A percentile compares a stretch with the other conserved stretches of the same genome.
Evolutionary conservation across 2,888 invertebrate species (phyloP).

Genomic region (Ganaspis brasiliensis): DNA sequence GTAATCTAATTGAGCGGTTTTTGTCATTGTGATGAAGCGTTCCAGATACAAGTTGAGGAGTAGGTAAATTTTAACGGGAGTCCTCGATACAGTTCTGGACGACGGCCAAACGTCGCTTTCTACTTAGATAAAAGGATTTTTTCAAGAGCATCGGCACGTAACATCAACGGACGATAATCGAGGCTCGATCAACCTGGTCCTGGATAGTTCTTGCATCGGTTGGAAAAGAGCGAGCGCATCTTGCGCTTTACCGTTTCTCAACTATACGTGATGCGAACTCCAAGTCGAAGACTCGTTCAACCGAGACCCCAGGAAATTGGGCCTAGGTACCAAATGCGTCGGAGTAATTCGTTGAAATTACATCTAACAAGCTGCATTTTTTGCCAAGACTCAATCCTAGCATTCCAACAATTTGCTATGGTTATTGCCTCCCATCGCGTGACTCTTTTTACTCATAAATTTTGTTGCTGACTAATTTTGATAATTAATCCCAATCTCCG

Average conservation of each 20-base stretch:
- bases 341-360: conserved; percentile 57
- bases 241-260: conserved; percentile 47
- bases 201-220: conserved; percentile 21
- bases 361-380: conserved; percentile 53
- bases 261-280: conserved; percentile 53
- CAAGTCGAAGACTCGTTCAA: conserved; percentile 49
- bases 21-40: neutral
- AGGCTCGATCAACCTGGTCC: neutral
- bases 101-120: neutral
- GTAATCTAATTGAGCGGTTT: neutral
- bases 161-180: conserved; percentile 16
- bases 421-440: conserved; percentile 61
- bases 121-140: conserved; percentile 18
- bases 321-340: conserved; percentile 49
- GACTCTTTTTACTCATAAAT: conserved; percentile 36
- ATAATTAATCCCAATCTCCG: too few species aligned
- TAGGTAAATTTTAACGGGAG: conserved; percentile 8
- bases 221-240: conserved; percentile 30
- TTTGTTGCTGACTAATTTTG: neutral
- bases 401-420: conserved; percentile 53
- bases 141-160: neutral
- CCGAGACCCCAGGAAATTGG: conserved; percentile 49
- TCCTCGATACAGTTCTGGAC: neutral
- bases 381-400: conserved; percentile 41
- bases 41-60: neutral